A percentile compares a stretch with the other conserved stretches of the same genome.
These are phyloP conservation scores for Pelecanoides urinatrix DNA, from an alignment of 2,113 vertebrate genomes.

Conservation along the genomic window DNA sequence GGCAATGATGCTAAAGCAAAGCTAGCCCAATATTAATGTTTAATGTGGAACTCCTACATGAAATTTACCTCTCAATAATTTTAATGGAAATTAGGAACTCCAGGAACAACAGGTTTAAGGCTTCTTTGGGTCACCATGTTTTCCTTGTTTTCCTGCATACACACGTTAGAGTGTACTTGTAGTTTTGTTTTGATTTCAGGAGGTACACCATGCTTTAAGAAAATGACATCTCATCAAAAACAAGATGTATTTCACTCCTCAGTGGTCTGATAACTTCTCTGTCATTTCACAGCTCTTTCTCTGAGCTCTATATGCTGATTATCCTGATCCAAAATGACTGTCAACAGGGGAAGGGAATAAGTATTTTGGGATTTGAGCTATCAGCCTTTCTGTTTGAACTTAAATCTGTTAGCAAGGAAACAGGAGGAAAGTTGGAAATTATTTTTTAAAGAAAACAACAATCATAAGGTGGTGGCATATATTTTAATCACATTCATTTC, in stretches of 20 bases:
- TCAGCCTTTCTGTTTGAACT: not conserved
- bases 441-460: not conserved
- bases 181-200: not conserved
- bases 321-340: not conserved
- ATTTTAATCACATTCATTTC: not conserved
- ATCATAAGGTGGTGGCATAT: not conserved
- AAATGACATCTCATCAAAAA: conserved; percentile 6
- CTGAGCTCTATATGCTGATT: not conserved
- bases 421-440: not conserved
- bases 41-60: not conserved
- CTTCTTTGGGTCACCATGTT: not conserved
- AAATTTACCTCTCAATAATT: not conserved
- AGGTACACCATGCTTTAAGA: not conserved
- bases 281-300: not conserved
- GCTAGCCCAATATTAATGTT: not conserved
- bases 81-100: not conserved
- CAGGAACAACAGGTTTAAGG: not conserved
- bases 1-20: not conserved
- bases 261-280: not conserved
- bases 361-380: not conserved
- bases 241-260: not conserved
- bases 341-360: not conserved
- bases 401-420: not conserved
- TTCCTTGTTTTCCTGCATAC: not conserved
- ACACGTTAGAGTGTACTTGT: not conserved